A percentile compares a stretch with the other conserved stretches of the same genome.
These are phyloP conservation scores for Astreopora myriophthalma DNA, from an alignment of 64 coral and sea anemone species.

Conservation along the genomic window DNA sequence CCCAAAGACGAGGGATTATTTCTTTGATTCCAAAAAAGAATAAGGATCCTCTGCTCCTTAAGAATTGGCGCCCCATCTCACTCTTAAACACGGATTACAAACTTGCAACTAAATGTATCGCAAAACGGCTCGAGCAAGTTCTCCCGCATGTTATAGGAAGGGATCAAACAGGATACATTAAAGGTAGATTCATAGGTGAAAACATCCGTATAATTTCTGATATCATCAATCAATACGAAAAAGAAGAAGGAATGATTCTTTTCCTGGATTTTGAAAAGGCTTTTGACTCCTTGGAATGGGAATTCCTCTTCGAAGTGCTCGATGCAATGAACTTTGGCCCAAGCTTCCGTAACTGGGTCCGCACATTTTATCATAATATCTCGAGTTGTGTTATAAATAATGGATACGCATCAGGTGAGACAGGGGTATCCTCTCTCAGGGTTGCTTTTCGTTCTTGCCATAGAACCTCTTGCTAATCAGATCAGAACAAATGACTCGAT, in stretches of 20 bases:
- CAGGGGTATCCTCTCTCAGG: neutral
- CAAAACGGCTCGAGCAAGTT: neutral
- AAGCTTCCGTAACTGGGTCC: neutral
- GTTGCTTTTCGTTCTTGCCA: neutral
- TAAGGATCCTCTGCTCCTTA: neutral
- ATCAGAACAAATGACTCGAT: neutral
- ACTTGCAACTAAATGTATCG: neutral
- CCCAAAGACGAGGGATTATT: neutral
- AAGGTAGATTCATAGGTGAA: neutral
- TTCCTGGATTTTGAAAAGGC: neutral
- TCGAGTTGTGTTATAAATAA: neutral
- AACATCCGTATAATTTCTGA: neutral
- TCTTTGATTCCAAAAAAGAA: slow-evolving; percentile 20
- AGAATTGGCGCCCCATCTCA: neutral
- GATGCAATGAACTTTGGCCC: slow-evolving; percentile 6
- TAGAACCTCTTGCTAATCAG: neutral
- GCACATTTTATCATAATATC: neutral
- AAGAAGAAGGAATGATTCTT: neutral
- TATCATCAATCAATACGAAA: neutral
- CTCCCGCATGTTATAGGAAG: neutral
- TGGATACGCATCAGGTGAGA: neutral
- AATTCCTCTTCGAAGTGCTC: neutral
- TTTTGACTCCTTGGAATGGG: neutral
- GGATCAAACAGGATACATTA: neutral
- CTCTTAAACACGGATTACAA: slow-evolving; percentile 14